phyloP scores from a whole-genome alignment of 2,888 invertebrate species.

The Agrochola lota region DNA sequence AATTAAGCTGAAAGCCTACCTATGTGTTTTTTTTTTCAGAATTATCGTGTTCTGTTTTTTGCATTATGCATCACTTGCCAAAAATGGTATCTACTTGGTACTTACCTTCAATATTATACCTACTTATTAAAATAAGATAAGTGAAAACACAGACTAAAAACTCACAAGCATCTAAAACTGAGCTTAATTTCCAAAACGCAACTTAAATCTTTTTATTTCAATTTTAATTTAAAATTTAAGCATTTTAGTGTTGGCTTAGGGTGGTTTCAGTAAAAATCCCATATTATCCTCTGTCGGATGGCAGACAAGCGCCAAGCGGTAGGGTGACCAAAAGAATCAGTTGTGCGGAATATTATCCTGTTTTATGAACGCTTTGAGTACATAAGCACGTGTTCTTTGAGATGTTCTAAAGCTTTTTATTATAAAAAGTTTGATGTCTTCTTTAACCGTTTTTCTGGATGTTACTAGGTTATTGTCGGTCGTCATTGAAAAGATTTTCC shows the following conservation, averaged over 20 bases:
- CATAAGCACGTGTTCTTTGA: slow-evolving; percentile 35
- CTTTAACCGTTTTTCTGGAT: slow-evolving; percentile 2
- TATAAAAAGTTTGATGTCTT: slow-evolving; percentile 19
- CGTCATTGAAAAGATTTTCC: neutral
- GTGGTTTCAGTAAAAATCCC: slow-evolving; percentile 83
- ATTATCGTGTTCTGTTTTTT: neutral
- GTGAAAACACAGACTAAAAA: slow-evolving; percentile 9
- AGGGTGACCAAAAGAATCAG: slow-evolving; percentile 69
- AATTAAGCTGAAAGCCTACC: neutral
- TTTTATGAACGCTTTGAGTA: slow-evolving; percentile 57
- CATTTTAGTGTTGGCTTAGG: slow-evolving; percentile 81
- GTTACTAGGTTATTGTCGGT: neutral
- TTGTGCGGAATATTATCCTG: slow-evolving; percentile 55
- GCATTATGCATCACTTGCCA: neutral
- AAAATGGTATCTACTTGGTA: neutral
- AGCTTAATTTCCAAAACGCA: slow-evolving; percentile 22
- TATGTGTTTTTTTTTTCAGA: neutral
- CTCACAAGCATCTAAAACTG: slow-evolving; percentile 8
- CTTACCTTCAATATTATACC: neutral
- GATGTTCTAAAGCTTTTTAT: slow-evolving; percentile 16
- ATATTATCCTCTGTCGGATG: slow-evolving; percentile 81
- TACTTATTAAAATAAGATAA: neutral
- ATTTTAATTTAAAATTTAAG: slow-evolving; percentile 75
- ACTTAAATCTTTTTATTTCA: slow-evolving; percentile 44
- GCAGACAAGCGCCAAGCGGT: slow-evolving; percentile 72